These are phyloP conservation scores for Datnioides undecimradiatus DNA, from an alignment of 2,113 vertebrate species.

Conservation along the genomic window DNA sequence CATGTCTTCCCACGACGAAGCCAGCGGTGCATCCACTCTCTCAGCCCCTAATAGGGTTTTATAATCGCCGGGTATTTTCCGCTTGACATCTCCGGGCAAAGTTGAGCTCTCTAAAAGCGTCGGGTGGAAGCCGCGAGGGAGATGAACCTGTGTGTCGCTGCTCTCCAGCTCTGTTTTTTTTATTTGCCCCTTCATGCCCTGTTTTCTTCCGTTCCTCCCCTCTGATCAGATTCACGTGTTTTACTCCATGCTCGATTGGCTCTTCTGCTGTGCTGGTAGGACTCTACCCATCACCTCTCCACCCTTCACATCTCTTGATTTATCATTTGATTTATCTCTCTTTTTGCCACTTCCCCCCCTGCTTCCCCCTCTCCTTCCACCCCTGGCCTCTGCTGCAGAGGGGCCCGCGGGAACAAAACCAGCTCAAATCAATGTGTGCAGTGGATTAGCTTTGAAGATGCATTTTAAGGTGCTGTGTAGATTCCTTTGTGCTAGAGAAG, in stretches of 20 bases:
- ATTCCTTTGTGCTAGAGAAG: slow-evolving; percentile 36
- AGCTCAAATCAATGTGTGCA: slow-evolving; percentile 48
- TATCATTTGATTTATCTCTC: slow-evolving; percentile 19
- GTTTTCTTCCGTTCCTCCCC: not conserved
- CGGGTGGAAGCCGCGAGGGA: slow-evolving; percentile 1
- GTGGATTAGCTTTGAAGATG: slow-evolving; percentile 64
- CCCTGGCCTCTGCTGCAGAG: not conserved
- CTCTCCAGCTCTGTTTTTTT: not conserved
- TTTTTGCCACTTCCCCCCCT: not conserved
- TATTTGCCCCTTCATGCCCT: slow-evolving; percentile 12
- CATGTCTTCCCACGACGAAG: not conserved
- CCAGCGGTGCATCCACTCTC: slow-evolving; percentile 4
- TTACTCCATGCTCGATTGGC: not conserved
- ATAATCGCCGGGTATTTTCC: slow-evolving; percentile 13
- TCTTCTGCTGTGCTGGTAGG: not conserved
- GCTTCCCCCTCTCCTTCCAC: slow-evolving; percentile 3
- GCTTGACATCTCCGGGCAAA: slow-evolving; percentile 38
- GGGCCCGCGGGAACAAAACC: slow-evolving; percentile 3
- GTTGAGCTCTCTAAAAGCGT: slow-evolving; percentile 37
- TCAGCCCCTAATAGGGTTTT: slow-evolving; percentile 1
- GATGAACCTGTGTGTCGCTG: not conserved
- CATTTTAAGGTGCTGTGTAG: slow-evolving; percentile 27
- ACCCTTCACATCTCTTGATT: slow-evolving; percentile 28
- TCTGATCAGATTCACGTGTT: slow-evolving; percentile 9
- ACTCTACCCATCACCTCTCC: slow-evolving; percentile 37